A percentile compares a stretch with the other conserved stretches of the same genome.
These are phyloP conservation scores for Engraulis encrasicolus DNA, from an alignment of 2,113 vertebrate genomes.

Conservation along the genomic window DNA sequence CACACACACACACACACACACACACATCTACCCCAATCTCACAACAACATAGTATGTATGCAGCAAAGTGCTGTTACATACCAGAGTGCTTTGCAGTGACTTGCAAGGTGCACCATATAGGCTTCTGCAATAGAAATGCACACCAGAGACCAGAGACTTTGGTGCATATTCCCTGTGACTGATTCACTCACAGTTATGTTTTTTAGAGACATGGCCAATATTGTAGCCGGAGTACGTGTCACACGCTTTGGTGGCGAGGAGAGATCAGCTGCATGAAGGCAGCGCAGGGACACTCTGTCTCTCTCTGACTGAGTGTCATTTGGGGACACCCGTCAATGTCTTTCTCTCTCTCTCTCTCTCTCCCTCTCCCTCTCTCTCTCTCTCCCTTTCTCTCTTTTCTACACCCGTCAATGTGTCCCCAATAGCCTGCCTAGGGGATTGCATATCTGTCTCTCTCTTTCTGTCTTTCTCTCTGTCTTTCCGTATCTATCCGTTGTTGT, in stretches of 20 bases:
- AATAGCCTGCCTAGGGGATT: too few species aligned
- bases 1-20: too few species aligned
- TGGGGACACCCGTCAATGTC: constrained; percentile 1
- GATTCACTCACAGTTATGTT: neutral
- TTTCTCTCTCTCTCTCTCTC: neutral
- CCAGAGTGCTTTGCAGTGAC: neutral
- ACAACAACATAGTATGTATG: neutral
- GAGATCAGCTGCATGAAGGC: constrained; percentile 27
- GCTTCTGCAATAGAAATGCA: neutral
- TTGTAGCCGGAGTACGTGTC: neutral
- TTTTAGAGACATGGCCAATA: neutral
- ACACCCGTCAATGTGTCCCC: too few species aligned
- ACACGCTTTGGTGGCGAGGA: constrained; percentile 10
- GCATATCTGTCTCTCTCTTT: too few species aligned
- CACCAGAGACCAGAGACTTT: neutral
- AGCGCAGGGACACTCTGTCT: too few species aligned
- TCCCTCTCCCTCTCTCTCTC: too few species aligned
- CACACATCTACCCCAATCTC: constrained; percentile 29
- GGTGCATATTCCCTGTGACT: neutral
- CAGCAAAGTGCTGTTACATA: neutral
- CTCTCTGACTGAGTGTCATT: constrained; percentile 42
- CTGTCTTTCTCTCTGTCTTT: too few species aligned
- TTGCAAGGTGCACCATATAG: neutral
- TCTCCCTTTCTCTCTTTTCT: too few species aligned
- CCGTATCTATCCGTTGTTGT: too few species aligned